A percentile compares a stretch with the other conserved stretches of the same genome.
Evolutionary conservation across 2,113 vertebrate genomes (phyloP).

Genomic region (Diadophis punctatus): DNA sequence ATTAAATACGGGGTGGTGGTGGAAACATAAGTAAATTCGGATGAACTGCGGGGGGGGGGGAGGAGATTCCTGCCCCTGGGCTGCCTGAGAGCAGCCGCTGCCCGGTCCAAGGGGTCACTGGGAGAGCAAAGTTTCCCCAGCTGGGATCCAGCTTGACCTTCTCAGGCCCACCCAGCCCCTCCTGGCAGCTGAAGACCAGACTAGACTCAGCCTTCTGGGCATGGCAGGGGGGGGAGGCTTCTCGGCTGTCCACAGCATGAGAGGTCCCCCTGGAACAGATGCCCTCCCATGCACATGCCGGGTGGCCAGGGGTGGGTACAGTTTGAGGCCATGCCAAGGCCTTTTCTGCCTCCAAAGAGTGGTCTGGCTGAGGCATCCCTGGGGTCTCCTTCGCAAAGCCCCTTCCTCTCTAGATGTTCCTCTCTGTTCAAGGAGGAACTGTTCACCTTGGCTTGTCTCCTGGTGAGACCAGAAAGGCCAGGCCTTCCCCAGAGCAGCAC

Average conservation of each 20-base stretch:
- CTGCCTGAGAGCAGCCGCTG: neutral
- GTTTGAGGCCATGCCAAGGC: too few relatives aligned
- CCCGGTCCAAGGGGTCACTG: neutral
- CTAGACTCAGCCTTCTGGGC: too few relatives aligned
- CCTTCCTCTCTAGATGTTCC: neutral
- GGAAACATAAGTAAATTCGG: neutral
- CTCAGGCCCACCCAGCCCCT: neutral
- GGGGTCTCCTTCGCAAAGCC: neutral
- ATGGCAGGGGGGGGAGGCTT: too few relatives aligned
- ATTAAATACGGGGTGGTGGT: too few relatives aligned
- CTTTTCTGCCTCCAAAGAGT: neutral
- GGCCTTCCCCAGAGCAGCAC: neutral
- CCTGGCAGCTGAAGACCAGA: too few relatives aligned
- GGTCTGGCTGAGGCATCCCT: neutral
- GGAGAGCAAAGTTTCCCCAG: too few relatives aligned
- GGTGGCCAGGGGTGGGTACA: too few relatives aligned
- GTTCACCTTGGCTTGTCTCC: too few relatives aligned
- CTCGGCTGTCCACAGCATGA: neutral
- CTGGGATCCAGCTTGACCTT: neutral
- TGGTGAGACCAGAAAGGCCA: neutral
- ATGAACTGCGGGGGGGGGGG: neutral
- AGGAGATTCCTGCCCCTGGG: too few relatives aligned
- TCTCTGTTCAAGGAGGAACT: too few relatives aligned
- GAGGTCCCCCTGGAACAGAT: neutral
- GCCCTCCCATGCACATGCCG: neutral